Percentiles rank a stretch among this genome's conserved stretches.
These are phyloP conservation scores for Pyrochroa serraticornis DNA, from an alignment of 2,888 invertebrate species.

Conservation along the genomic window DNA sequence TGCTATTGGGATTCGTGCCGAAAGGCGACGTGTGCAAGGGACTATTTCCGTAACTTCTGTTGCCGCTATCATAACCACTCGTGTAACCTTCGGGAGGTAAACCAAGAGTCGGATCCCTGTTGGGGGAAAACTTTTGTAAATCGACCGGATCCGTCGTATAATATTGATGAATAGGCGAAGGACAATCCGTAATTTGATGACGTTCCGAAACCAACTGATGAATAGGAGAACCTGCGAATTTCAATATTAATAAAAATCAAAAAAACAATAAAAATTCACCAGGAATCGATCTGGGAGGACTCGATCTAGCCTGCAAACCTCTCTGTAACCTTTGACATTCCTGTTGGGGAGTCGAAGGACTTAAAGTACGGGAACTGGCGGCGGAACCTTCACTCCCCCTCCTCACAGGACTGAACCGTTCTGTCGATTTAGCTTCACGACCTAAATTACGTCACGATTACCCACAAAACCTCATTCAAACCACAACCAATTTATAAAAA, in stretches of 20 bases:
- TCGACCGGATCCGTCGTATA: slow-evolving; percentile 49
- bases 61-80: slow-evolving; percentile 36
- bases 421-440: slow-evolving; percentile 65
- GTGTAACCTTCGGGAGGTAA: slow-evolving; percentile 41
- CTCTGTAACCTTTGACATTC: slow-evolving; percentile 81
- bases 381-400: slow-evolving; percentile 82
- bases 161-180: slow-evolving; percentile 68
- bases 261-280: slow-evolving; percentile 50
- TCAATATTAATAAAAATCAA: slow-evolving; percentile 2
- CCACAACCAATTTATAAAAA: slow-evolving; percentile 10
- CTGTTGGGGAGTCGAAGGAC: slow-evolving; percentile 72
- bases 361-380: slow-evolving; percentile 61
- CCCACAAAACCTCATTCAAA: too few relatives aligned
- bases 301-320: slow-evolving; percentile 57
- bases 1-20: slow-evolving; percentile 49
- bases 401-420: slow-evolving; percentile 89
- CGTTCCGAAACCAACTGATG: slow-evolving; percentile 59
- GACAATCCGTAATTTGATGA: slow-evolving; percentile 51
- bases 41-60: slow-evolving; percentile 38
- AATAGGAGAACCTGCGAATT: slow-evolving; percentile 65
- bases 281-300: slow-evolving; percentile 64
- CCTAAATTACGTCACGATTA: slow-evolving; percentile 54
- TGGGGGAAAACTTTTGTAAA: slow-evolving; percentile 32
- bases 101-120: slow-evolving; percentile 45
- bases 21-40: slow-evolving; percentile 47